phyloP scores from a whole-genome alignment of 2,113 vertebrate genomes.

The Pan troglodytes region NHGRI_mPanTro3-v2.1_pri NC_072413.2:36981001-36981500 shows the following conservation, averaged over 20 bases:
- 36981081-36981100: not conserved
- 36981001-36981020: slow-evolving; percentile 68
- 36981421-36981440: slow-evolving; percentile 55
- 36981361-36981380: slow-evolving; percentile 53
- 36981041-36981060: not conserved
- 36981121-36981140: slow-evolving; percentile 16
- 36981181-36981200: not conserved
- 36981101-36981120: not conserved
- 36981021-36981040: slow-evolving; percentile 58
- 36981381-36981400: slow-evolving; percentile 40
- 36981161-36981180: not conserved
- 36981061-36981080: slow-evolving; percentile 37
- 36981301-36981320: not conserved
- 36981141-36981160: not conserved
- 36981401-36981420: slow-evolving; percentile 13
- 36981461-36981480: not conserved
- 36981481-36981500: slow-evolving; percentile 7
- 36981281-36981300: not conserved
- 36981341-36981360: not conserved
- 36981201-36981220: slow-evolving; percentile 50
- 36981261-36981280: not conserved
- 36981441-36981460: slow-evolving; percentile 22
- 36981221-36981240: not conserved
- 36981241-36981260: not conserved
- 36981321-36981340: not conserved